Evolutionary conservation across 2,113 vertebrate genomes (phyloP).

Genomic region (western clawed frog (Xenopus tropicalis)): DNA sequence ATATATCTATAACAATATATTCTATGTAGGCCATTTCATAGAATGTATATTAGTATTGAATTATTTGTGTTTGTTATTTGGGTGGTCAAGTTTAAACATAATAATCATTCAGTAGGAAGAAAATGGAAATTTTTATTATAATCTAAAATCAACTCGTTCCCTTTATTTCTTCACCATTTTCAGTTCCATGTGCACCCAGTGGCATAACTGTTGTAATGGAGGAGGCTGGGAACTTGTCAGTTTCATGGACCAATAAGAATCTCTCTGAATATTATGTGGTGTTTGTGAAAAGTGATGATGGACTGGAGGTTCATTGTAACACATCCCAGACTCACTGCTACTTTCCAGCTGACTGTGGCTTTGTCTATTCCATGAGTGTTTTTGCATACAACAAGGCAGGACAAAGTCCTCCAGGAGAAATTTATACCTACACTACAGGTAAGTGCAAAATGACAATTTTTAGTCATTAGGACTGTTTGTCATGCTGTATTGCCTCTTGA

Average conservation of each 20-base stretch:
- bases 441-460: conserved; percentile 43
- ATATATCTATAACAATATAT: too few relatives aligned
- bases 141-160: neutral
- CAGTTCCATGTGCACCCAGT: conserved; percentile 82
- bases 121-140: too few relatives aligned
- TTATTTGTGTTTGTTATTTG: too few relatives aligned
- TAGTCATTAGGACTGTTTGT: too few relatives aligned
- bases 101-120: too few relatives aligned
- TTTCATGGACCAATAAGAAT: conserved; percentile 68
- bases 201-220: conserved; percentile 69
- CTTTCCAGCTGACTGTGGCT: conserved; percentile 80
- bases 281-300: conserved; percentile 87
- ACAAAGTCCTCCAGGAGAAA: conserved; percentile 70
- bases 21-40: too few relatives aligned
- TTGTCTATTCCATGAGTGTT: conserved; percentile 81
- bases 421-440: conserved; percentile 86
- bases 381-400: conserved; percentile 84
- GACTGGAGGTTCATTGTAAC: conserved; percentile 78
- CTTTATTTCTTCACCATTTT: conserved; percentile 9
- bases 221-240: conserved; percentile 65
- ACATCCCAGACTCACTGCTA: conserved; percentile 72
- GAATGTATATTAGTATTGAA: too few relatives aligned
- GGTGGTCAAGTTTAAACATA: too few relatives aligned
- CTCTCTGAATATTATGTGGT: conserved; percentile 76
- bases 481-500: too few relatives aligned